A percentile compares a stretch with the other conserved stretches of the same genome.
Conservation (phyloP, 2,113 vertebrate genomes). For the Malurus melanocephalus region DNA sequence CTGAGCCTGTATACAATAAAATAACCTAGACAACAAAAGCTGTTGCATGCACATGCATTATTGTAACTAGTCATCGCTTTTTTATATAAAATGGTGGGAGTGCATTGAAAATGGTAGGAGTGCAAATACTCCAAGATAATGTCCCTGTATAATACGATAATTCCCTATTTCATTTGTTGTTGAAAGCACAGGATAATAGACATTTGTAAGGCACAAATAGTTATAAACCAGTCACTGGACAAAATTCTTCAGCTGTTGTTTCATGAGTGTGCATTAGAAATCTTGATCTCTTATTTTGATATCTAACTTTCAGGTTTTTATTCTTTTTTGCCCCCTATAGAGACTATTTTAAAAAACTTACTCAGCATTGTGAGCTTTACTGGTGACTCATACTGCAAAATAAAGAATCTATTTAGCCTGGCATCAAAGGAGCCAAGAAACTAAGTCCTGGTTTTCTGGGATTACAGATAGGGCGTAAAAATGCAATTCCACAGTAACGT, state of each 20-base stretch:
- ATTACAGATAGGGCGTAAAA: neutral
- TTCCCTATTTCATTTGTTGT: neutral
- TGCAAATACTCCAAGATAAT: neutral
- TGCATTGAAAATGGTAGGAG: neutral
- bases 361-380: neutral
- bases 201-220: neutral
- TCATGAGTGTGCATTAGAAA: neutral
- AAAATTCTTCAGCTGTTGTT: neutral
- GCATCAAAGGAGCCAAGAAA: neutral
- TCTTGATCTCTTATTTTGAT: neutral
- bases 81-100: neutral
- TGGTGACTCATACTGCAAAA: neutral
- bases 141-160: neutral
- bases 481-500: neutral
- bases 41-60: neutral
- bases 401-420: neutral
- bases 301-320: neutral
- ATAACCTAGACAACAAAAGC: neutral
- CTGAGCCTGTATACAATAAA: neutral
- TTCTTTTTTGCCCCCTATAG: neutral
- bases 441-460: neutral
- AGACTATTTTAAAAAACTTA: neutral
- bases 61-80: neutral
- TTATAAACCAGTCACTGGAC: neutral
- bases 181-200: neutral